Base-by-base conservation (phyloP, 1,140 invertebrate genomes). In the Agrilus planipennis region DNA sequence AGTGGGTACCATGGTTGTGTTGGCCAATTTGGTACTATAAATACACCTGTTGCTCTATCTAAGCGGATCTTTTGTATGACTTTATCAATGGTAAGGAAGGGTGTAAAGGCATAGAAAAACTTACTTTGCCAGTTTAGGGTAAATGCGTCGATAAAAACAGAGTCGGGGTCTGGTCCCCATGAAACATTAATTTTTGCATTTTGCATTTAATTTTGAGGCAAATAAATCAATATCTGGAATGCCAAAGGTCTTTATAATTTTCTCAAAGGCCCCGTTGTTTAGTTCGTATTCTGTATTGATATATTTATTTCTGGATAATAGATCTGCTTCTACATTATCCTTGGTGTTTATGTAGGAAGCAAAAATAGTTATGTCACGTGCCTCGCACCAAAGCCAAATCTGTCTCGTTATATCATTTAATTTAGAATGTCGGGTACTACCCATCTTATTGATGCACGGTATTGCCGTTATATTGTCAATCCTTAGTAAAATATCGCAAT, bases 391-490 rank as follows among this genome's bases (percentile, higher is more conserved):
- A 5, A 46, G 20, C 52, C 51, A 54, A 27, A 60, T 41, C 25
- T 49, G 11, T 25, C 34, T 39, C 11, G 50, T 43, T 9, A 55
- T 18, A 5, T 42, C 20, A 27, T 44, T 45, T n/a, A 57, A 39
- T 29, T 53, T 39, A 1, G 28, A 30, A 40, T 42, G 49, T 40
- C 40, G 39, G 6, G 39, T 34, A 9, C 49, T 36, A 7, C 51
- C 51, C 49, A 51, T 54, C 22, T 29, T 22, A 42, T 55, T 55
- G 10, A 57, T 52, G 28, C 50, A 64, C 55, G 59, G 60, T 58
- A 67, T 65, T 58, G 65, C 63, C 39, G 53, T 55, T 2, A 44
- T 49, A 40, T 53, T 51, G 36, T 53, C 47, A 11, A 49, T 22
- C 25, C 47, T 20, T 16, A 47, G 21, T 12, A 49, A 31, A 18